These are phyloP conservation scores for Cyrtodaria siliqua DNA, from an alignment of 2,888 invertebrate species.

Conservation along the genomic window DNA sequence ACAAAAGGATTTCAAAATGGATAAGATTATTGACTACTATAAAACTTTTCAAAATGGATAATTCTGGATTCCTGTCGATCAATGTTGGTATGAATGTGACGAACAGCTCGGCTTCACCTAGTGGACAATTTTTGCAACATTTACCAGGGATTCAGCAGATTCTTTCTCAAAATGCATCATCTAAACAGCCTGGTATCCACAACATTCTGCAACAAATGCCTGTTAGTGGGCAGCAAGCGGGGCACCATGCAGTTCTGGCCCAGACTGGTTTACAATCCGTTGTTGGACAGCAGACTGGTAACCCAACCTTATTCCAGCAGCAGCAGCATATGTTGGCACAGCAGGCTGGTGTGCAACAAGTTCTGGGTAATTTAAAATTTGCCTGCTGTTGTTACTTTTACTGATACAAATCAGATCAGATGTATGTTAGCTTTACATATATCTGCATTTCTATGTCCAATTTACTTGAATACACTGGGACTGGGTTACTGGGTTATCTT, in stretches of 20 bases:
- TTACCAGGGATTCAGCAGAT: constrained; percentile 57
- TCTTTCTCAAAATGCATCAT: constrained; percentile 48
- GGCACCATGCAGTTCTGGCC: constrained; percentile 52
- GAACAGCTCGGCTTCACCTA: constrained; percentile 44
- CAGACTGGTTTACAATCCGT: constrained; percentile 36
- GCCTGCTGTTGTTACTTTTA: too few relatives aligned
- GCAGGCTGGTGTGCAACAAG: constrained; percentile 44
- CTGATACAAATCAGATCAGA: too few relatives aligned
- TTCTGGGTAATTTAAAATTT: constrained; percentile 37
- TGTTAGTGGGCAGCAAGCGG: constrained; percentile 37
- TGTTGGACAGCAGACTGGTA: constrained; percentile 42
- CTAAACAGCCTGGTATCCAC: constrained; percentile 36
- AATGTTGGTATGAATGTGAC: constrained; percentile 60
- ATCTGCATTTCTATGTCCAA: too few relatives aligned
- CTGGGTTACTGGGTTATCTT: too few relatives aligned
- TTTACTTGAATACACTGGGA: too few relatives aligned
- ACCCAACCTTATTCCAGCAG: constrained; percentile 32
- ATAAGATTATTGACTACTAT: constrained; percentile 2
- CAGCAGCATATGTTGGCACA: constrained; percentile 61
- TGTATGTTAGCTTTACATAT: too few relatives aligned
- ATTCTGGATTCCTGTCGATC: constrained; percentile 51
- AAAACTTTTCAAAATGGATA: constrained; percentile 56
- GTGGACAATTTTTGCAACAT: constrained; percentile 55
- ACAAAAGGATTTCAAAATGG: constrained; percentile 16
- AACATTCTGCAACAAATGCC: constrained; percentile 41